Percentiles rank a stretch among this genome's conserved stretches.
These are phyloP conservation scores for Notodonta dromedarius DNA, from an alignment of 2,888 invertebrate species.

Conservation along the genomic window DNA sequence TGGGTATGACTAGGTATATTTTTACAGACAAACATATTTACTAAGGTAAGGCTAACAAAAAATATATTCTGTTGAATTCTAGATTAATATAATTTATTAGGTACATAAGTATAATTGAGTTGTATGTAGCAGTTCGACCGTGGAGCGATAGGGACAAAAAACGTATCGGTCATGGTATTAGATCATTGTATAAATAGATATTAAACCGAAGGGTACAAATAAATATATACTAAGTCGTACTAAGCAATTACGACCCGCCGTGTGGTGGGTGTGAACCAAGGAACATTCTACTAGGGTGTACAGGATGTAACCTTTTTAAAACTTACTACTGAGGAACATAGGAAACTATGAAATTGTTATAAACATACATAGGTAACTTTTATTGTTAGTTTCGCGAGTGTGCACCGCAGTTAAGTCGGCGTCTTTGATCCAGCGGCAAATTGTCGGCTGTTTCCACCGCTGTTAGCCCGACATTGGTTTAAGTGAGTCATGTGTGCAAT, in stretches of 20 bases:
- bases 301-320: too few species aligned
- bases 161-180: conserved; percentile 3
- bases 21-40: neutral
- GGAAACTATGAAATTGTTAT: too few species aligned
- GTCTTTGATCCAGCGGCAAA: conserved; percentile 27
- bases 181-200: conserved; percentile 1
- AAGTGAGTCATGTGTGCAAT: conserved; percentile 32
- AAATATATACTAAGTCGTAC: too few species aligned
- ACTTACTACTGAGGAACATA: too few species aligned
- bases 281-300: too few species aligned
- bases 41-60: neutral
- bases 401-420: conserved; percentile 7
- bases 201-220: neutral
- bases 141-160: neutral
- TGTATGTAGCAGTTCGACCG: neutral
- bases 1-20: neutral
- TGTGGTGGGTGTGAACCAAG: too few species aligned
- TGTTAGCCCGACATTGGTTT: conserved; percentile 11
- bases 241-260: too few species aligned
- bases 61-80: neutral
- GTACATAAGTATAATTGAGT: conserved; percentile 2
- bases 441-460: conserved; percentile 26
- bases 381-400: neutral
- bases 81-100: conserved; percentile 3
- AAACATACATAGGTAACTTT: neutral